phyloP scores from a whole-genome alignment of 2,888 invertebrate genomes.

The Masnerella sp. region DNA sequence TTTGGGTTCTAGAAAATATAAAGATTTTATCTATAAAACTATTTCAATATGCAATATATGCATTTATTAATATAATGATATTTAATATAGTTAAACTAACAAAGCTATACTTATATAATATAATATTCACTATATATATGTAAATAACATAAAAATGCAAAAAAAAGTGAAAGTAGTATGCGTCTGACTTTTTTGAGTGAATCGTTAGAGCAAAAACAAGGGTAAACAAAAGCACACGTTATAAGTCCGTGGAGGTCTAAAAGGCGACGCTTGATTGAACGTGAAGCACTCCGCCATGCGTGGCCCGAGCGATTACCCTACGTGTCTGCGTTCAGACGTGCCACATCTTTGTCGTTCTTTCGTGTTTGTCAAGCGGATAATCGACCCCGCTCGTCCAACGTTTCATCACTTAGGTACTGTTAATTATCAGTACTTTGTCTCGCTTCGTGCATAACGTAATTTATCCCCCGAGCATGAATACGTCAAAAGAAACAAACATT shows the following conservation, averaged over 20 bases:
- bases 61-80: too few species aligned
- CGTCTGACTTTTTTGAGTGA: too few species aligned
- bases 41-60: too few species aligned
- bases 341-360: constrained; percentile 47
- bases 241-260: constrained; percentile 25
- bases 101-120: too few species aligned
- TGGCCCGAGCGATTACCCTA: constrained; percentile 44
- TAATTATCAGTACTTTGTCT: constrained; percentile 40
- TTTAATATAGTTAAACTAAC: too few species aligned
- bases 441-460: constrained; percentile 29
- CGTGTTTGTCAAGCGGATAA: constrained; percentile 56
- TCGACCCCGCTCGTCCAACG: constrained; percentile 37
- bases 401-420: constrained; percentile 50
- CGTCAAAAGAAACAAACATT: constrained; percentile 16
- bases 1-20: too few species aligned
- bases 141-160: too few species aligned
- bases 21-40: too few species aligned
- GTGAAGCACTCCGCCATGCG: constrained; percentile 46
- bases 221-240: constrained; percentile 42
- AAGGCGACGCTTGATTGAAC: constrained; percentile 51
- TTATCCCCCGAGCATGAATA: constrained; percentile 32
- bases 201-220: constrained; percentile 23
- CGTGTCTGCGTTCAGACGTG: constrained; percentile 23
- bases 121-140: too few species aligned
- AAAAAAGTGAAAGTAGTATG: too few species aligned